phyloP scores from a whole-genome alignment of 2,113 vertebrate genomes.

The Chaetura pelagica region DNA sequence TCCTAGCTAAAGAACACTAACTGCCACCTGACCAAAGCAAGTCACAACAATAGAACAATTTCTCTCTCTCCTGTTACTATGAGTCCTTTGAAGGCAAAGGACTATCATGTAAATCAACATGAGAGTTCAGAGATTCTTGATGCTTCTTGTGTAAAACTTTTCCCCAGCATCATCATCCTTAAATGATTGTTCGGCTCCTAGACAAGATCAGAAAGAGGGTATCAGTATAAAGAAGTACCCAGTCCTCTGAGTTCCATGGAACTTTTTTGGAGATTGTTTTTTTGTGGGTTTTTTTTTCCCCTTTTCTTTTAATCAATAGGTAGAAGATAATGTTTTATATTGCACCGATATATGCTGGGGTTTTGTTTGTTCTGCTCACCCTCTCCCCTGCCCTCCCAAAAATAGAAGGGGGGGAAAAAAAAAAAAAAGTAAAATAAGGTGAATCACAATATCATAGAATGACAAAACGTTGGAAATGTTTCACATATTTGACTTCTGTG shows the following conservation, averaged over 20 bases:
- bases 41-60: background rate
- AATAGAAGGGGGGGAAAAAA: accelerated
- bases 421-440: background rate
- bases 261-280: background rate
- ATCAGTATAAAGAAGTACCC: background rate
- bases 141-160: background rate
- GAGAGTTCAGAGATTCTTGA: background rate
- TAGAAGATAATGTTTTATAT: background rate
- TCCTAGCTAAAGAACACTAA: background rate
- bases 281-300: background rate
- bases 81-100: background rate
- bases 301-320: background rate
- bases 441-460: background rate
- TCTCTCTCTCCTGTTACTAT: accelerated
- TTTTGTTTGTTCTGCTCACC: too few relatives aligned
- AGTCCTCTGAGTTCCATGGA: background rate
- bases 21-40: background rate
- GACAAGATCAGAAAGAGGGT: background rate
- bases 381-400: background rate
- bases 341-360: too few relatives aligned
- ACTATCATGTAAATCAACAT: background rate
- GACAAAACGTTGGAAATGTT: background rate
- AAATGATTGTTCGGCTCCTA: background rate
- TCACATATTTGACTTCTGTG: background rate
- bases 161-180: accelerated